These are phyloP conservation scores for Ranitomeya variabilis DNA, from an alignment of 2,113 vertebrate genomes.

Conservation along the genomic window DNA sequence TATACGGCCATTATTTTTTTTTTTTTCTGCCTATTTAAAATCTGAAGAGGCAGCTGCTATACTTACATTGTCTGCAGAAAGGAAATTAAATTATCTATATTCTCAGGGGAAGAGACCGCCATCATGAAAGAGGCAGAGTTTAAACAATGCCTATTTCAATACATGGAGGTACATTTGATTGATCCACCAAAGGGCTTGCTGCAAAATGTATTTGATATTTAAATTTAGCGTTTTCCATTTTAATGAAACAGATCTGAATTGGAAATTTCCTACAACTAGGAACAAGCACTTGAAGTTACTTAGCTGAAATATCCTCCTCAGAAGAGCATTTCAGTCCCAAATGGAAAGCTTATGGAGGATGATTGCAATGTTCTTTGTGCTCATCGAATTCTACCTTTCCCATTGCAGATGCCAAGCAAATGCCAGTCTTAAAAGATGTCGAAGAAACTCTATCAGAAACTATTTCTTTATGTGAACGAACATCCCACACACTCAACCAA, in stretches of 20 bases:
- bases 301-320: neutral
- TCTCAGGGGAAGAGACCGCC: neutral
- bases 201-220: conserved; percentile 25
- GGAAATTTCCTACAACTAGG: conserved; percentile 7
- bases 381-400: conserved; percentile 15
- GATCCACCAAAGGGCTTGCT: conserved; percentile 5
- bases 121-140: neutral
- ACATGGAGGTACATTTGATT: neutral
- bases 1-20: conserved; percentile 5
- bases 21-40: neutral
- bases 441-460: conserved; percentile 80
- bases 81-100: neutral
- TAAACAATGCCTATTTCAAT: neutral
- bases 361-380: neutral
- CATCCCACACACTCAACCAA: conserved; percentile 84
- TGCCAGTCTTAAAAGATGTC: conserved; percentile 69
- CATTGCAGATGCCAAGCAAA: conserved; percentile 60
- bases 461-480: conserved; percentile 86
- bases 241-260: conserved; percentile 23
- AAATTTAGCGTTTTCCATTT: conserved; percentile 2
- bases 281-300: neutral
- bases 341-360: neutral
- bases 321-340: neutral
- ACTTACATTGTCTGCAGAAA: neutral
- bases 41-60: neutral